phyloP scores from a whole-genome alignment of 1,140 invertebrate genomes.

The Sitodiplosis mosellana region DNA sequence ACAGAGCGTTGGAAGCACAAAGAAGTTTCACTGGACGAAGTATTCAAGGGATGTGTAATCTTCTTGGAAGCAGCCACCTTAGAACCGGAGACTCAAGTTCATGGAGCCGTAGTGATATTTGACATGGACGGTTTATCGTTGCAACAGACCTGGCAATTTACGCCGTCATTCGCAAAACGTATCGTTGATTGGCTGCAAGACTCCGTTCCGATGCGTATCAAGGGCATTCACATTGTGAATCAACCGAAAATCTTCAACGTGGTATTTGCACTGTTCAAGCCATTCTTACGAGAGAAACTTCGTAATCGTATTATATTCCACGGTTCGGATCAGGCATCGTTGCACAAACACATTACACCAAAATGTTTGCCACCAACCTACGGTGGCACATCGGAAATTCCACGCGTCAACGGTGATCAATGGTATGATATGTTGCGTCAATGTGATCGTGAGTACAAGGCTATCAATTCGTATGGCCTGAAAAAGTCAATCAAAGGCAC shows the following conservation, averaged over 20 bases:
- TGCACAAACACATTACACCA: constrained; percentile 60
- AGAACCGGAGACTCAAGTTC: constrained; percentile 56
- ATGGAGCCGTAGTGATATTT: constrained; percentile 58
- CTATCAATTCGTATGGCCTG: constrained; percentile 57
- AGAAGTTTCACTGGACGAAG: constrained; percentile 55
- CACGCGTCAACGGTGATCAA: constrained; percentile 40
- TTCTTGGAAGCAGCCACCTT: constrained; percentile 63
- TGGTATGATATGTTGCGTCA: constrained; percentile 51
- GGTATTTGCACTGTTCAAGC: constrained; percentile 72
- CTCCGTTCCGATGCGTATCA: constrained; percentile 58
- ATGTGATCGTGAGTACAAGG: constrained; percentile 54
- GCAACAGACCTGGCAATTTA: constrained; percentile 66
- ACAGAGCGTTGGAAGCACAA: constrained; percentile 72
- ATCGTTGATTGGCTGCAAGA: constrained; percentile 72
- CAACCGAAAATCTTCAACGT: constrained; percentile 77
- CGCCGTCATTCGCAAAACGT: constrained; percentile 58
- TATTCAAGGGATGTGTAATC: constrained; percentile 62
- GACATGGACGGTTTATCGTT: constrained; percentile 67
- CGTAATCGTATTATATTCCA: constrained; percentile 62
- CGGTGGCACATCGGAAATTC: constrained; percentile 51
- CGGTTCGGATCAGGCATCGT: constrained; percentile 57
- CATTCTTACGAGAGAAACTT: constrained; percentile 61
- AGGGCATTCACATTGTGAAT: constrained; percentile 73
- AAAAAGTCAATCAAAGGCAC: constrained; percentile 26
- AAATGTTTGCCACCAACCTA: constrained; percentile 60